Evolutionary conservation across 2,113 vertebrate genomes (phyloP).

Genomic region (Cavia aperea): DNA sequence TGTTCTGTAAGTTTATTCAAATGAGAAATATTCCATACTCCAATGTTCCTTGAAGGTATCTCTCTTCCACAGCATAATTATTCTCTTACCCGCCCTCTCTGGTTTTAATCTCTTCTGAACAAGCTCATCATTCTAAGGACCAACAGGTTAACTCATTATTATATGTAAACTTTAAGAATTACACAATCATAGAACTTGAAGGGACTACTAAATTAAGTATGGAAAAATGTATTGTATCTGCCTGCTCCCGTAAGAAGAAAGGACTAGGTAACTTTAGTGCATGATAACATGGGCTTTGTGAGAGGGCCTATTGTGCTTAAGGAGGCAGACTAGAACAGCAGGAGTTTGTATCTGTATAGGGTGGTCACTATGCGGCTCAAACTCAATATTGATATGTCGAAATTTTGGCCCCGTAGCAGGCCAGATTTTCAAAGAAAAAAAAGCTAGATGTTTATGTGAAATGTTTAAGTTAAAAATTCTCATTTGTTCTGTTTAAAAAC

Average conservation of each 20-base stretch:
- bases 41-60: not conserved
- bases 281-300: not conserved
- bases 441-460: constrained; percentile 13
- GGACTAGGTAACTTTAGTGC: not conserved
- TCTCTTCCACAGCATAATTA: not conserved
- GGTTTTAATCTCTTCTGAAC: not conserved
- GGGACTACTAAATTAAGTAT: not conserved
- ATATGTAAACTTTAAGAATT: not conserved
- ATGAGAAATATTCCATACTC: not conserved
- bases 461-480: not conserved
- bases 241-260: not conserved
- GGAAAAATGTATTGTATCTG: not conserved
- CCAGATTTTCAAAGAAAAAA: not conserved
- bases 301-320: not conserved
- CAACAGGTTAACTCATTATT: not conserved
- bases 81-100: not conserved
- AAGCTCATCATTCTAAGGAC: not conserved
- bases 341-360: not conserved
- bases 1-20: not conserved
- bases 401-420: not conserved
- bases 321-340: not conserved
- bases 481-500: not conserved
- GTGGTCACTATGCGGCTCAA: not conserved
- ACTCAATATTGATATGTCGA: not conserved
- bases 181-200: not conserved